Percentiles rank a stretch among this genome's conserved stretches.
Conservation (phyloP, 2,113 vertebrate genomes). For the Semnopithecus entellus region DNA sequence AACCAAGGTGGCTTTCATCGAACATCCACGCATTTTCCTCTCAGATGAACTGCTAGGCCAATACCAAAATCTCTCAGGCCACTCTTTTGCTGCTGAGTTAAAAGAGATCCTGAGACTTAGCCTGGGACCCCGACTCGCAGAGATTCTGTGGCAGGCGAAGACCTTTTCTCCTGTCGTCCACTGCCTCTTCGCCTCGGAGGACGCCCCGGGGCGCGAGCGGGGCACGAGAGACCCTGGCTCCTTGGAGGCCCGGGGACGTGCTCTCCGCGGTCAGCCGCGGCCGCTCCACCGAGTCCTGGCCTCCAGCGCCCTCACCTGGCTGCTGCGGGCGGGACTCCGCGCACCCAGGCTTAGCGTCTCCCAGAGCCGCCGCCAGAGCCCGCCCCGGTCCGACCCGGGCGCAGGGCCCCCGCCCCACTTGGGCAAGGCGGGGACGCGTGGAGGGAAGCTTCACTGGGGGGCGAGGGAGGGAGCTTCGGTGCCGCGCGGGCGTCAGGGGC, state of each 20-base stretch:
- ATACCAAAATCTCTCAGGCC: not conserved
- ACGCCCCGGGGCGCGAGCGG: not conserved
- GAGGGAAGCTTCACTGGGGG: not conserved
- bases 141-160: not conserved
- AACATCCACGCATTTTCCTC: not conserved
- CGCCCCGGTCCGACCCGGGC: conserved; percentile 45
- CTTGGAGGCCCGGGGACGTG: rapidly evolving
- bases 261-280: rapidly evolving
- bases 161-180: not conserved
- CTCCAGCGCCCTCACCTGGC: conserved; percentile 62
- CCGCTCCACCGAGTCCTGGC: not conserved
- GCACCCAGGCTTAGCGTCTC: not conserved
- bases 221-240: rapidly evolving
- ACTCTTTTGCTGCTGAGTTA: not conserved
- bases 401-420: conserved; percentile 34
- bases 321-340: not conserved
- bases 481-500: conserved; percentile 51
- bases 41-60: not conserved
- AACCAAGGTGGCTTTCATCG: not conserved
- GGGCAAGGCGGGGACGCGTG: not conserved
- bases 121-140: not conserved
- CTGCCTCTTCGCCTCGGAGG: not conserved
- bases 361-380: conserved; percentile 56
- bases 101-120: not conserved
- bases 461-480: conserved; percentile 22